Conservation (phyloP, 2,113 vertebrate genomes). For the Chloebia gouldiae region DNA sequence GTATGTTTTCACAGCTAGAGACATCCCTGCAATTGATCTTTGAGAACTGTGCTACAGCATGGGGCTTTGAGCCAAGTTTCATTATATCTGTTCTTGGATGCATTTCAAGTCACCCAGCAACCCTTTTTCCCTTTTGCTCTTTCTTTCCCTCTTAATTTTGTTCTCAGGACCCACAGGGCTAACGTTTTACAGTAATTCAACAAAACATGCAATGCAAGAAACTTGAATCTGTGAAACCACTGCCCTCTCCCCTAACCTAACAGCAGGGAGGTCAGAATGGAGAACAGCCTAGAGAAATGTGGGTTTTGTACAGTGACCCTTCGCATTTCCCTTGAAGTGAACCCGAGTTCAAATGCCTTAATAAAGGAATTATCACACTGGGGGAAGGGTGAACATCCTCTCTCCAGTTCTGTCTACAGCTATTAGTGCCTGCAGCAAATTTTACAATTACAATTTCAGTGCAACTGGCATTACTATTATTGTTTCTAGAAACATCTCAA, state of each 20-base stretch:
- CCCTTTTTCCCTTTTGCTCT: slow-evolving; percentile 4
- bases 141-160: slow-evolving; percentile 22
- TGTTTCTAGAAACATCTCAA: background rate
- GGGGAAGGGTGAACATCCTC: background rate
- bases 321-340: background rate
- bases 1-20: slow-evolving; percentile 35
- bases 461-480: background rate
- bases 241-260: slow-evolving; percentile 1
- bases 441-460: background rate
- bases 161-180: slow-evolving; percentile 35
- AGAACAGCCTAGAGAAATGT: background rate
- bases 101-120: slow-evolving; percentile 30
- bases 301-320: background rate
- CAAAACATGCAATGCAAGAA: slow-evolving; percentile 1
- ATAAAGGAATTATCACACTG: background rate
- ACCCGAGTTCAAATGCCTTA: background rate
- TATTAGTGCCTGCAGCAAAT: background rate
- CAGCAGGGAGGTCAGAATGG: background rate
- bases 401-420: background rate
- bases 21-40: slow-evolving; percentile 38
- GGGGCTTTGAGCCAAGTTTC: background rate
- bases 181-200: background rate
- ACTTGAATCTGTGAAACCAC: slow-evolving; percentile 7
- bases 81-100: slow-evolving; percentile 39
- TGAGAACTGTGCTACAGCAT: background rate